phyloP scores from a whole-genome alignment of 2,888 invertebrate genomes.

The Cryptophagus acutangulus region DNA sequence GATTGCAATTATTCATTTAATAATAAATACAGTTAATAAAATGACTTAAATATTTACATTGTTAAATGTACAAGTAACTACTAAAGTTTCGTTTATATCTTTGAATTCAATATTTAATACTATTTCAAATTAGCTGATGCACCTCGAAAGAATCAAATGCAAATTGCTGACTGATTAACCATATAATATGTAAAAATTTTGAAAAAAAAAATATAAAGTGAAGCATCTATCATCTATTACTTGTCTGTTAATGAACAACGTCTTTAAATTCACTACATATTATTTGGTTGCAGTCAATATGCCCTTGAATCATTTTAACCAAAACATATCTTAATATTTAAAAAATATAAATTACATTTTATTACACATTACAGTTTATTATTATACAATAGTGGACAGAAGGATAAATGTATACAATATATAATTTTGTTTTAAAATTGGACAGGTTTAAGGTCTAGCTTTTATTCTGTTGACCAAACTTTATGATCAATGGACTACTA shows the following conservation, averaged over 20 bases:
- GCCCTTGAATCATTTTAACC: too few relatives aligned
- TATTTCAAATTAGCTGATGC: too few relatives aligned
- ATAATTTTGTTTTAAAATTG: constrained; percentile 33
- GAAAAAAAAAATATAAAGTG: too few relatives aligned
- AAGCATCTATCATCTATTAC: too few relatives aligned
- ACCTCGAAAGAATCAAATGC: too few relatives aligned
- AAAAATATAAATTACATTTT: constrained; percentile 8
- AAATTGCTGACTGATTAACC: too few relatives aligned
- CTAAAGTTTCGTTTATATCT: constrained; percentile 9
- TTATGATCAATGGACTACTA: constrained; percentile 36
- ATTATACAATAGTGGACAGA: constrained; percentile 39
- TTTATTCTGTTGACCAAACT: constrained; percentile 27
- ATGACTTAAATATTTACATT: constrained; percentile 37
- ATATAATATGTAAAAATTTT: too few relatives aligned
- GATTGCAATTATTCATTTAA: constrained; percentile 18
- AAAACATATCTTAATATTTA: not conserved
- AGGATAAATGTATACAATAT: too few relatives aligned
- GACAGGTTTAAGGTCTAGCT: constrained; percentile 39
- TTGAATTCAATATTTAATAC: too few relatives aligned
- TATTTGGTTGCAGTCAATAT: too few relatives aligned
- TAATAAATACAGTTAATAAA: constrained; percentile 35
- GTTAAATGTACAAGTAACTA: constrained; percentile 42
- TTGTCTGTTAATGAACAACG: too few relatives aligned
- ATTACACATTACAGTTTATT: constrained; percentile 15
- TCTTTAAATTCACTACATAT: too few relatives aligned